Percentiles rank a stretch among this genome's conserved stretches.
These are phyloP conservation scores for Scylla paramamosain DNA, from an alignment of 1,140 invertebrate species.

Conservation along the genomic window DNA sequence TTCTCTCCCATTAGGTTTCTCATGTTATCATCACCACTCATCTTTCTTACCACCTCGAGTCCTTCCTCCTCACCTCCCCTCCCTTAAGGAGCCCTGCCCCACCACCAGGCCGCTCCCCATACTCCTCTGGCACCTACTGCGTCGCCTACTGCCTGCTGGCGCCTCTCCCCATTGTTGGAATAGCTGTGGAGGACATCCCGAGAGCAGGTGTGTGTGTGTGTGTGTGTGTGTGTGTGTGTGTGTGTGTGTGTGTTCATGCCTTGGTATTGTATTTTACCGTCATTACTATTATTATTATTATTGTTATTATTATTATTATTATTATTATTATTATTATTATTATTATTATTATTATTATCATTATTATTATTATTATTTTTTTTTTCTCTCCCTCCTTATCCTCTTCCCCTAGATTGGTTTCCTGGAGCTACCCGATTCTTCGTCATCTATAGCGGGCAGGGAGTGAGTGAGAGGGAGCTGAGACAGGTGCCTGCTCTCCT, in stretches of 20 bases:
- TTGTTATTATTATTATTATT: too few relatives aligned
- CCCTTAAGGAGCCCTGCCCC: neutral
- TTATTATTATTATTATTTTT: neutral
- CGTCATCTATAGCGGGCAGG: constrained; percentile 30
- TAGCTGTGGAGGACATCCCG: neutral
- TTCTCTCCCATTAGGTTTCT: neutral
- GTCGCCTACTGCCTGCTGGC: constrained; percentile 42
- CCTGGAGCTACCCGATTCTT: constrained; percentile 26
- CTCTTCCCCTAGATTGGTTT: constrained; percentile 40
- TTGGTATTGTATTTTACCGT: too few relatives aligned
- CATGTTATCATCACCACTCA: neutral
- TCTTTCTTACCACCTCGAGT: constrained; percentile 32
- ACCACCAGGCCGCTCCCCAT: neutral
- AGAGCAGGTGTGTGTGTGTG: constrained; percentile 25
- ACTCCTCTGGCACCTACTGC: constrained; percentile 27
- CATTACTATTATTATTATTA: neutral
- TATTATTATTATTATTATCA: neutral
- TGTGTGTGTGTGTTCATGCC: too few relatives aligned
- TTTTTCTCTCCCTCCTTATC: too few relatives aligned
- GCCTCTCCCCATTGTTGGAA: neutral
- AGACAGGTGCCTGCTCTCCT: neutral
- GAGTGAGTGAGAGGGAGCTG: neutral
- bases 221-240: neutral
- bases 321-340: neutral
- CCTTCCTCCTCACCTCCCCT: neutral